These are phyloP conservation scores for Rhagoletis zephyria DNA, from an alignment of 1,140 invertebrate species.

Conservation along the genomic window DNA sequence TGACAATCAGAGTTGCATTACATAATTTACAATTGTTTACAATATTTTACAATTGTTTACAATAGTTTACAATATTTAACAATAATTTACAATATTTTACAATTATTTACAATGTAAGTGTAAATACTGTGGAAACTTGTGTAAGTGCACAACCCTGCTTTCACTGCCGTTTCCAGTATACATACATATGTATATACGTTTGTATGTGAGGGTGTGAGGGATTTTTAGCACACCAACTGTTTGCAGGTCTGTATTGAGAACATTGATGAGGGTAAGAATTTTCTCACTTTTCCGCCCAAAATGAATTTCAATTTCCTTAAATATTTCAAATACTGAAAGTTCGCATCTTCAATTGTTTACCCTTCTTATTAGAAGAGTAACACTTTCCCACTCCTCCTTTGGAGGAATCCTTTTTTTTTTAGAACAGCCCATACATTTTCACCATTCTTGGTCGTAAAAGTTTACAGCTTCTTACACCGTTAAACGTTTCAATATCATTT, in stretches of 20 bases:
- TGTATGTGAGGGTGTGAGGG: neutral
- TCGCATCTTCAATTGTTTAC: neutral
- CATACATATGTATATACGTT: no score
- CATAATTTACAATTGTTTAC: no score
- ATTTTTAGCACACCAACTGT: neutral
- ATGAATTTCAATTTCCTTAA: constrained; percentile 3
- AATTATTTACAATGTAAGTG: no score
- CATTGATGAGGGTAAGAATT: neutral
- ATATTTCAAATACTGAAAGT: constrained; percentile 13
- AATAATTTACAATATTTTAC: no score
- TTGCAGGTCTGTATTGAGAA: neutral
- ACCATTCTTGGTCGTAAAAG: neutral
- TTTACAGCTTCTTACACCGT: constrained; percentile 41
- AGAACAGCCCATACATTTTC: neutral
- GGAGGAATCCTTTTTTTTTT: neutral
- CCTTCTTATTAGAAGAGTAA: neutral
- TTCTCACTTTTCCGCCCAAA: neutral
- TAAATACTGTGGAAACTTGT: no score
- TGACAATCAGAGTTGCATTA: no score
- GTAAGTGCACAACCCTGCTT: no score
- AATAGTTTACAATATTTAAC: no score
- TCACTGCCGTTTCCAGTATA: no score
- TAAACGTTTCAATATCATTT: constrained; percentile 41
- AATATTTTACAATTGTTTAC: no score
- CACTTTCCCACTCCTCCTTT: neutral